These are phyloP conservation scores for Penaeus vannamei DNA, from an alignment of 1,140 invertebrate genomes.

Conservation along the genomic window DNA sequence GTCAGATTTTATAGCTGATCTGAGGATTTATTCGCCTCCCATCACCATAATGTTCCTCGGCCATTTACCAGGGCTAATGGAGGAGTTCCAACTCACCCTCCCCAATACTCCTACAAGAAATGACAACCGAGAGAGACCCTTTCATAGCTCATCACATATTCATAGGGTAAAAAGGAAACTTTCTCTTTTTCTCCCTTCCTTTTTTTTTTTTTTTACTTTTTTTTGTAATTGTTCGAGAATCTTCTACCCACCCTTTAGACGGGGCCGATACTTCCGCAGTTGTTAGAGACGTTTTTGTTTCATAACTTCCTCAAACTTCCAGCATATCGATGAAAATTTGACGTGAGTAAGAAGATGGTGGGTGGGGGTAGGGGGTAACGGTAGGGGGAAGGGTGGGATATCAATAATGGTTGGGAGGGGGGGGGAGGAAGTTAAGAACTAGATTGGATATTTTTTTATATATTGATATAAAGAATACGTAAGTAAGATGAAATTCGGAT, in stretches of 20 bases:
- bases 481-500: no score
- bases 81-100: not conserved
- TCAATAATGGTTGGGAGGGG: not conserved
- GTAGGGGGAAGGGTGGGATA: not conserved
- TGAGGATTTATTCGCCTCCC: constrained; percentile 2
- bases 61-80: constrained; percentile 26
- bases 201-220: not conserved
- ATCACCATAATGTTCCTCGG: constrained; percentile 27
- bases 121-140: not conserved
- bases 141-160: constrained; percentile 8
- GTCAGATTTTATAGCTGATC: constrained; percentile 31
- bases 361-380: no score
- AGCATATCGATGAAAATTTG: constrained; percentile 34
- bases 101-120: not conserved
- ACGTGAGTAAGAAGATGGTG: not conserved
- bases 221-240: constrained; percentile 22
- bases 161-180: not conserved
- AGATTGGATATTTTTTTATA: not conserved
- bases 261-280: no score
- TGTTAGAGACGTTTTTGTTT: not conserved
- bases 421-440: not conserved
- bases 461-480: not conserved
- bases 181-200: not conserved
- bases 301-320: constrained; percentile 24
- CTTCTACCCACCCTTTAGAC: not conserved